A percentile compares a stretch with the other conserved stretches of the same genome.
Evolutionary conservation across 2,888 invertebrate species (phyloP).

Genomic region (Xanthorhoe designata): DNA sequence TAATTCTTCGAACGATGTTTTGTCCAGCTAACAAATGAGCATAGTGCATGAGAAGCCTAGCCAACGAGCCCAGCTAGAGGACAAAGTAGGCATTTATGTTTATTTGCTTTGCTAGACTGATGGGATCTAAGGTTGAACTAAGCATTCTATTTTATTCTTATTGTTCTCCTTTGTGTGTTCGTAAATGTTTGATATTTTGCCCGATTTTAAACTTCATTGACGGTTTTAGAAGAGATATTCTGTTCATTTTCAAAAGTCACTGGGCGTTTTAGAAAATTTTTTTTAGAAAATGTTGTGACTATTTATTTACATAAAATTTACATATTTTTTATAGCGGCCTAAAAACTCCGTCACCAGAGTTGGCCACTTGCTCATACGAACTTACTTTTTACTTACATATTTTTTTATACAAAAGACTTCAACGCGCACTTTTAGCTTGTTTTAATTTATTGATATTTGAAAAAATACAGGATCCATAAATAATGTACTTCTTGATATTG

Average conservation of each 20-base stretch:
- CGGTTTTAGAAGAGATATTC: no score
- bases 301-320: no score
- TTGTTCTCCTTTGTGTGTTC: not conserved
- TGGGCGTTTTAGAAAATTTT: no score
- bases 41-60: conserved; percentile 30
- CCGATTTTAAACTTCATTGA: not conserved
- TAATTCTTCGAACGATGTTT: conserved; percentile 61
- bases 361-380: no score
- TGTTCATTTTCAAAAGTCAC: no score
- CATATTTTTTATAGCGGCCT: no score
- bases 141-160: conserved; percentile 1
- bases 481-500: no score
- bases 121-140: conserved; percentile 4
- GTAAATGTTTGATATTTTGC: not conserved
- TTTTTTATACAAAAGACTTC: conserved; percentile 28
- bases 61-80: conserved; percentile 16
- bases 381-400: no score
- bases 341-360: no score
- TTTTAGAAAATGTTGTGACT: no score
- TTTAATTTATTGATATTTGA: not conserved
- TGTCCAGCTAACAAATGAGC: conserved; percentile 54
- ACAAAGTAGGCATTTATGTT: conserved; percentile 26
- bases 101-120: conserved; percentile 19
- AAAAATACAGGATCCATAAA: not conserved
- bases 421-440: conserved; percentile 24